Percentiles rank a stretch among this genome's conserved stretches.
phyloP scores from a whole-genome alignment of 1,140 invertebrate genomes.

The Dysdera silvatica region DNA sequence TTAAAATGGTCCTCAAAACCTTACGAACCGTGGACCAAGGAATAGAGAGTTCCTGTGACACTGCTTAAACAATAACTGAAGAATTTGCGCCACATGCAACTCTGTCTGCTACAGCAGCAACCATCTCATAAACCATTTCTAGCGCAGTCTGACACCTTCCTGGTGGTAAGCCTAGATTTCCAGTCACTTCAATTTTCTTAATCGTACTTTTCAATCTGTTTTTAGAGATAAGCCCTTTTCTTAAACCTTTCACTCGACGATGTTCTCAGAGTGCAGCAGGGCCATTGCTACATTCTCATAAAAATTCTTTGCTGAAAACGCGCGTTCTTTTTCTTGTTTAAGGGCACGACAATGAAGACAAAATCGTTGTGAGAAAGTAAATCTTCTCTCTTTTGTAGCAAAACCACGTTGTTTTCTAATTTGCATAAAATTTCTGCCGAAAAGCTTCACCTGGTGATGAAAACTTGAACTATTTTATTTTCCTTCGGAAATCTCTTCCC shows the following conservation, averaged over 20 bases:
- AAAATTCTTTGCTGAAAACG: background rate
- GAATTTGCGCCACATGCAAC: too few relatives aligned
- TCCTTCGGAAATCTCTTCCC: background rate
- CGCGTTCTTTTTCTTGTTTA: background rate
- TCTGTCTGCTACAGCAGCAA: too few relatives aligned
- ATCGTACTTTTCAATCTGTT: background rate
- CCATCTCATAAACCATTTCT: too few relatives aligned
- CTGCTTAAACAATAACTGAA: too few relatives aligned
- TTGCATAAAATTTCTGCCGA: background rate
- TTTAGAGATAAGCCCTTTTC: background rate
- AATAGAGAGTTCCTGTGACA: too few relatives aligned
- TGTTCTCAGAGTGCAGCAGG: background rate
- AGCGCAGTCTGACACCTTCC: too few relatives aligned
- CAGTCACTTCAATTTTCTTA: background rate
- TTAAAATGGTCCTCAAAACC: too few relatives aligned
- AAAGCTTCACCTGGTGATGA: background rate
- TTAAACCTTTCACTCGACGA: background rate
- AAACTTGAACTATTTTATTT: constrained; percentile 9
- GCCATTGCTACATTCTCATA: background rate
- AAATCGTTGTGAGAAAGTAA: background rate
- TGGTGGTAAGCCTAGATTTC: too few relatives aligned
- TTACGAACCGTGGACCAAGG: too few relatives aligned
- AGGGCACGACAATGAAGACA: background rate
- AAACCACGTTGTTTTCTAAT: background rate
- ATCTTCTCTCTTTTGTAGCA: background rate